Conservation (phyloP, 2,888 invertebrate genomes). For the Synergus laeviventris region DNA sequence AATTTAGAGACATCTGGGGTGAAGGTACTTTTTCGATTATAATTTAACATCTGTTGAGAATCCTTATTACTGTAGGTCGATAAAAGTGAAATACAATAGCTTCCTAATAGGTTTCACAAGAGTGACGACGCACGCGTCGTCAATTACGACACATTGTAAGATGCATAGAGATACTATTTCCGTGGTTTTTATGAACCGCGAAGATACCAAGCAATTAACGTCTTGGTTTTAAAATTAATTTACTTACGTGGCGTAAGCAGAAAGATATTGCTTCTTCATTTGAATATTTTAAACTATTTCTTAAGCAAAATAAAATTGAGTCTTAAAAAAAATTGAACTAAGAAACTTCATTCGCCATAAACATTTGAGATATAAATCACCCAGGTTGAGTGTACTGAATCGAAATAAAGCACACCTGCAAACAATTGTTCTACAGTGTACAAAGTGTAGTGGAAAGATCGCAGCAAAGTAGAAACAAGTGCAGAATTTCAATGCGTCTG, state of each 20-base stretch:
- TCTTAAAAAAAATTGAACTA: no score
- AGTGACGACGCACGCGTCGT: conserved; percentile 5
- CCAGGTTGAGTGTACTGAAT: not conserved
- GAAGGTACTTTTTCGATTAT: no score
- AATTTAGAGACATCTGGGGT: no score
- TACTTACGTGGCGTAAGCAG: no score
- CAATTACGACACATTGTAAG: conserved; percentile 3
- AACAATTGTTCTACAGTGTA: not conserved
- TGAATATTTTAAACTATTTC: no score
- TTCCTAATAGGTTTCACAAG: not conserved
- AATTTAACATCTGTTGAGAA: not conserved
- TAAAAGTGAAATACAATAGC: conserved; percentile 13
- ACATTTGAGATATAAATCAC: no score
- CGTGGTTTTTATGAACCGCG: not conserved
- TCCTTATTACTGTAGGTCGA: not conserved
- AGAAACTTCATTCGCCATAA: no score
- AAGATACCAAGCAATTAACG: no score
- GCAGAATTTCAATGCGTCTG: not conserved
- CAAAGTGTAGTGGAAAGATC: not conserved
- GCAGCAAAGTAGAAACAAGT: not conserved
- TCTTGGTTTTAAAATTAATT: no score
- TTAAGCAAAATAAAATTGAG: no score
- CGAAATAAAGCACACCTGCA: not conserved
- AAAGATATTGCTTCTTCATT: no score
- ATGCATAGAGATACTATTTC: not conserved